Percentiles rank a stretch among this genome's conserved stretches.
Evolutionary conservation across 2,797 vertebrate genomes (phyloP).

Genomic region (Hypotaenidia okinawae): DNA sequence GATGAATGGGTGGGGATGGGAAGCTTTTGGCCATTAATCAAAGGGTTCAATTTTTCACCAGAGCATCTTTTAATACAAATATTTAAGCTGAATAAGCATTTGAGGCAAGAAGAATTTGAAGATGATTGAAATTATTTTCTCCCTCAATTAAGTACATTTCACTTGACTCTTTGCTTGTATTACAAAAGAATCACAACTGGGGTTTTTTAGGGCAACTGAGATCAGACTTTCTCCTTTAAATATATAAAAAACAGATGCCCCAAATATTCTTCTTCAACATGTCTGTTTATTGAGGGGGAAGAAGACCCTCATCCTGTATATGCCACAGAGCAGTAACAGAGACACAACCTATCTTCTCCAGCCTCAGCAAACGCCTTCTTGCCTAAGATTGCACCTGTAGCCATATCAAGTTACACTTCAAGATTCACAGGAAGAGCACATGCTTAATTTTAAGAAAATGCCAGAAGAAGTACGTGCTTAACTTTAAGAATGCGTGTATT

Average conservation of each 20-base stretch:
- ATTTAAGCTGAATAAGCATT: constrained; percentile 27
- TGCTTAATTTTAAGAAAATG: background rate
- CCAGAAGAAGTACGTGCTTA: background rate
- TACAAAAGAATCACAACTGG: background rate
- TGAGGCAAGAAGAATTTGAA: constrained; percentile 23
- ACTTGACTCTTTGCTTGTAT: background rate
- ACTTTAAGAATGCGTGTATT: background rate
- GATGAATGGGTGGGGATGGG: background rate
- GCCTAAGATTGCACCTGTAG: background rate
- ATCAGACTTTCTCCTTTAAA: background rate
- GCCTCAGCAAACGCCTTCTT: background rate
- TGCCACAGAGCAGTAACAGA: background rate
- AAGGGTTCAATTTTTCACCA: constrained; percentile 8
- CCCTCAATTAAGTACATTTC: constrained; percentile 10
- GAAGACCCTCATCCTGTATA: background rate
- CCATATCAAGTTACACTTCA: background rate
- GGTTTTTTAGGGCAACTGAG: background rate
- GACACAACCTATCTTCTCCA: background rate
- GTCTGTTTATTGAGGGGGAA: background rate
- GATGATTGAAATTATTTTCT: constrained; percentile 19
- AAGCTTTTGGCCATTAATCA: constrained; percentile 16
- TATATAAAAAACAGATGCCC: background rate
- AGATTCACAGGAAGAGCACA: background rate
- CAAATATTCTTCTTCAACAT: background rate
- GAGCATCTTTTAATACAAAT: constrained; percentile 18